Conservation (phyloP, 2,113 vertebrate genomes). For the Poecile atricapillus region DNA sequence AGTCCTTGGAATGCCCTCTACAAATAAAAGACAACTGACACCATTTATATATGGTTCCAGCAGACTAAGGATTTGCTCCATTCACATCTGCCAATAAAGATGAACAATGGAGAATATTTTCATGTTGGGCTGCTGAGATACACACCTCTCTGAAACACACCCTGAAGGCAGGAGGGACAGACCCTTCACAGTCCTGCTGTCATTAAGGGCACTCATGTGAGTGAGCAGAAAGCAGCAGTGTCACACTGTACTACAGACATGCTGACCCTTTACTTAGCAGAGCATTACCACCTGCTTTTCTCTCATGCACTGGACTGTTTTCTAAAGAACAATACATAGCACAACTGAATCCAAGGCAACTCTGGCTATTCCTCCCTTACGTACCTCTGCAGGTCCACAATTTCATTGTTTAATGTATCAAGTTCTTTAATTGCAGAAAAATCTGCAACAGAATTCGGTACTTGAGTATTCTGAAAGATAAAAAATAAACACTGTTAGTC, state of each 20-base stretch:
- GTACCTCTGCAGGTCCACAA: constrained; percentile 94
- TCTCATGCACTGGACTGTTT: background rate
- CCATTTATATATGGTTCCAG: background rate
- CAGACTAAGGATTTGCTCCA: background rate
- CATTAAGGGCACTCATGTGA: background rate
- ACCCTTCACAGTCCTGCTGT: background rate
- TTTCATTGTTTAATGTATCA: constrained; percentile 96
- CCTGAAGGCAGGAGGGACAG: background rate
- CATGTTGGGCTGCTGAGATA: background rate
- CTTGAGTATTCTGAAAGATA: constrained; percentile 77
- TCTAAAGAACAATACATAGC: background rate
- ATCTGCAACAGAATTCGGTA: constrained; percentile 84
- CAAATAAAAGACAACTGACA: background rate
- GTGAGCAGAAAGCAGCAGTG: background rate
- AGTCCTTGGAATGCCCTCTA: background rate
- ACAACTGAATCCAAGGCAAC: background rate
- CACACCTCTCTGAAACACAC: background rate
- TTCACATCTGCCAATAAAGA: background rate
- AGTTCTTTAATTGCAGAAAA: constrained; percentile 99
- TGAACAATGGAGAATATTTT: background rate
- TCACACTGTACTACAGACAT: background rate
- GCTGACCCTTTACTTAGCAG: background rate
- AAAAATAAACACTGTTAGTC: constrained; percentile 25
- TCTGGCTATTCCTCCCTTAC: constrained; percentile 20
- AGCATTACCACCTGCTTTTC: background rate